phyloP scores from a whole-genome alignment of 2,888 invertebrate genomes.

The Lampropteryx suffumata region DNA sequence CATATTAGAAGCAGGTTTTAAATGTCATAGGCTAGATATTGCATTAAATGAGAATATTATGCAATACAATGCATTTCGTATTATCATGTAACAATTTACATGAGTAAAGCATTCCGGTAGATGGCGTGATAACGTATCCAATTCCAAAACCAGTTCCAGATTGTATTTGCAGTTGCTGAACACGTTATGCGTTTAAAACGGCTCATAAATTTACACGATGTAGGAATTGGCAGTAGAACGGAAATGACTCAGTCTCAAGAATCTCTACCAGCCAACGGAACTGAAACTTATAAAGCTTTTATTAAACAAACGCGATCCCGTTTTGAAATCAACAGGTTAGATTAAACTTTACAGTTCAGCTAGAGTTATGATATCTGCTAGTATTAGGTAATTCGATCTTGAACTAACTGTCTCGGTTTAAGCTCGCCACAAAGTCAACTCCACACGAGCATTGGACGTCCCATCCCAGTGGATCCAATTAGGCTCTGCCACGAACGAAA shows the following conservation, averaged over 20 bases:
- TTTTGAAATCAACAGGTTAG: conserved; percentile 14
- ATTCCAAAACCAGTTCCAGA: conserved; percentile 11
- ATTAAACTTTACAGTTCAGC: conserved; percentile 4
- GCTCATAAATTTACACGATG: conserved; percentile 8
- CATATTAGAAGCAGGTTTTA: neutral
- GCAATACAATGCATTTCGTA: conserved; percentile 24
- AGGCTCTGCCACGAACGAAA: conserved; percentile 3
- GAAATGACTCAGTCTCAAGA: conserved; percentile 14
- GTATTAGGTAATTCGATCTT: conserved; percentile 1
- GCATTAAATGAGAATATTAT: conserved; percentile 29
- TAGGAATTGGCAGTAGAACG: conserved; percentile 13
- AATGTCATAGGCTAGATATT: conserved; percentile 4
- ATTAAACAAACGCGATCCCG: neutral
- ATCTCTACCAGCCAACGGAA: neutral
- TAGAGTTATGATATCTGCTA: conserved; percentile 3
- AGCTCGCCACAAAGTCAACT: conserved; percentile 13
- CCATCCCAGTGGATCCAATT: conserved; percentile 23
- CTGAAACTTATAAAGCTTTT: conserved; percentile 2
- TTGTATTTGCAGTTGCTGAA: conserved; percentile 15
- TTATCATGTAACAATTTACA: conserved; percentile 17
- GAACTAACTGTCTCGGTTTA: neutral
- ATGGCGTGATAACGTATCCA: conserved; percentile 22
- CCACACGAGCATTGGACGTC: conserved; percentile 4
- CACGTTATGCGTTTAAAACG: conserved; percentile 11
- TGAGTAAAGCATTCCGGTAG: conserved; percentile 15